Percentiles rank a stretch among this genome's conserved stretches.
Conservation (phyloP, 2,888 invertebrate species). For the Melinaea marsaeus region DNA sequence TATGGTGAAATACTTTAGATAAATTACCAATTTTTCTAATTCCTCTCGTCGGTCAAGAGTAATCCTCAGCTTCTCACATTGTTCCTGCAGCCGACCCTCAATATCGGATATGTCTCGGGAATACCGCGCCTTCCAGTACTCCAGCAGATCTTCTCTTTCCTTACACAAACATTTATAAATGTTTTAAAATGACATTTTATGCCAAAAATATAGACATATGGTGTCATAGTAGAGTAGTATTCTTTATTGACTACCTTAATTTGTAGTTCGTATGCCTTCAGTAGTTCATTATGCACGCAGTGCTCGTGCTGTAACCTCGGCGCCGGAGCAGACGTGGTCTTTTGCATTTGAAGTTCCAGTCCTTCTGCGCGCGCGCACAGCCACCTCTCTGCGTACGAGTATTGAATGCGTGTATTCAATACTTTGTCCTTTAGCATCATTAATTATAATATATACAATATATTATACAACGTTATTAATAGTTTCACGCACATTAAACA, state of each 20-base stretch:
- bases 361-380: slow-evolving; percentile 56
- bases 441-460: slow-evolving; percentile 14
- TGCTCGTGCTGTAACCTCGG: slow-evolving; percentile 52
- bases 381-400: slow-evolving; percentile 63
- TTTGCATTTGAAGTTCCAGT: slow-evolving; percentile 45
- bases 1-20: too few relatives aligned
- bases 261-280: slow-evolving; percentile 55
- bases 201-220: not conserved
- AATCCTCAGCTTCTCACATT: slow-evolving; percentile 49
- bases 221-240: not conserved
- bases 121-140: slow-evolving; percentile 74
- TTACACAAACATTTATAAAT: slow-evolving; percentile 33
- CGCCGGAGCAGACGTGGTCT: slow-evolving; percentile 31
- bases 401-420: slow-evolving; percentile 52
- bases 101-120: slow-evolving; percentile 50
- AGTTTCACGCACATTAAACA: too few relatives aligned
- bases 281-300: slow-evolving; percentile 57
- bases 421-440: slow-evolving; percentile 29
- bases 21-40: slow-evolving; percentile 52
- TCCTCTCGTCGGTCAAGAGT: slow-evolving; percentile 48
- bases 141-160: slow-evolving; percentile 85
- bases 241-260: slow-evolving; percentile 43
- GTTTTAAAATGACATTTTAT: not conserved
- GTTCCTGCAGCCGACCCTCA: slow-evolving; percentile 40
- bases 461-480: too few relatives aligned